Base-by-base conservation (phyloP, 2,888 invertebrate species). In the Epinotia demarniana region DNA sequence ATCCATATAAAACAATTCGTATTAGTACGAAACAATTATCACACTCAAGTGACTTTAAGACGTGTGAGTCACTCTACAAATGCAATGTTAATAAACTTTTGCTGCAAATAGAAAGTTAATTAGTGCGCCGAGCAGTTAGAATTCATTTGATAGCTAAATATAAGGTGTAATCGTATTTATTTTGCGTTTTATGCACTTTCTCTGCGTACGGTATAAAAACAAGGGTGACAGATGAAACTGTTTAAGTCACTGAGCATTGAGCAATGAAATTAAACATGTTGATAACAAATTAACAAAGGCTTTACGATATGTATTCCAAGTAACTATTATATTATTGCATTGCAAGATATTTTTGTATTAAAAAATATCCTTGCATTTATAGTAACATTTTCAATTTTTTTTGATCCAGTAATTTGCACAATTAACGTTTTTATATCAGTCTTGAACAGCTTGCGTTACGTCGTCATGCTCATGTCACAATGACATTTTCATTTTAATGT, bases 91-190 rank as follows among this genome's bases (percentile, higher is more conserved):
- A 70, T 75, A 61, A 66, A 75, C 75, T 75, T 71, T 60, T 27
- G 43, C 19, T 18, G 23, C 55, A 66, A 71, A 61, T 75, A 71
- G 75, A 75, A 75, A 75, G 75, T 75, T 75, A 75, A 75, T 75
- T 71, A 75, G 66, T 60, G 61, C 55, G 68, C 39, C 27, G 64
- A 71, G 71, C 33, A 64, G 71, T 66, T 71, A 71, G 74, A 67
- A 71, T 43, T 39, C 71, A 75, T 75, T 75, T 75, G 71, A 71
- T 75, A 49, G 75, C 66, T 74, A 63, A 74, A 77, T 73, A 73
- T 67, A 70, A 73, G 66, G 74, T 73, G 66, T 70, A 67, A 64
- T 67, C 39, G 74, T 73, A 71, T 70, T 73, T 73, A 77, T 74
- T 77, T 70, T 64, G 19, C 64, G 76, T 39, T 61, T 33, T 46